Evolutionary conservation across 1,140 invertebrate species (phyloP).

Genomic region (Drosophila virilis): DNA sequence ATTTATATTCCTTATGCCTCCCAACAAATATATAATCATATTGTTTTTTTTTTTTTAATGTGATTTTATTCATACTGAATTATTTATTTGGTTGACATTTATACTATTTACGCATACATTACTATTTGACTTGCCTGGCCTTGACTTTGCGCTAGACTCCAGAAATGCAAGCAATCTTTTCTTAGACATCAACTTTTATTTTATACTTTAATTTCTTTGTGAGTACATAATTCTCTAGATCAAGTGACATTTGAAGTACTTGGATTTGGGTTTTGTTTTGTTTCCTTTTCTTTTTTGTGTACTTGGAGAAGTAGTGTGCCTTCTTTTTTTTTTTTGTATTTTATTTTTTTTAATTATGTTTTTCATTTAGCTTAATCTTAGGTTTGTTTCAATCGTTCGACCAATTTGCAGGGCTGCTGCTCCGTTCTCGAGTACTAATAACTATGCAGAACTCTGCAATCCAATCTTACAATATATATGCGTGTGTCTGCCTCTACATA

Average conservation of each 20-base stretch:
- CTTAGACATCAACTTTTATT: constrained; percentile 9
- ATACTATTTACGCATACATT: constrained; percentile 59
- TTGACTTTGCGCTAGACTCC: constrained; percentile 5
- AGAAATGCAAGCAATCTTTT: constrained; percentile 5
- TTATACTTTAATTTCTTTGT: constrained; percentile 4
- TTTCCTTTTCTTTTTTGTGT: constrained; percentile 11
- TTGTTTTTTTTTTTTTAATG: constrained; percentile 49
- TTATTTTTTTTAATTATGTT: constrained; percentile 1
- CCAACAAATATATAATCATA: neutral
- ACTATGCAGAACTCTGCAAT: constrained; percentile 37
- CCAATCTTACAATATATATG: constrained; percentile 25
- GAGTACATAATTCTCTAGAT: constrained; percentile 62
- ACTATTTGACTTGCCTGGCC: constrained; percentile 10
- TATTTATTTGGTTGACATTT: constrained; percentile 71
- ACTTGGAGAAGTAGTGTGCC: constrained; percentile 14
- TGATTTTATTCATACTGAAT: constrained; percentile 63
- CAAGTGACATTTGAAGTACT: constrained; percentile 45
- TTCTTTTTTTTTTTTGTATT: neutral
- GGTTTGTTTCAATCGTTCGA: constrained; percentile 38
- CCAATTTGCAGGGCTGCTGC: constrained; percentile 10
- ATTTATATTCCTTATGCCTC: too few species aligned
- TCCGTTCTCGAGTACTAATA: constrained; percentile 10
- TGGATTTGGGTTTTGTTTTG: constrained; percentile 9
- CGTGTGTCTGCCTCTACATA: neutral
- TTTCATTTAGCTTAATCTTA: constrained; percentile 62